These are phyloP conservation scores for Cinclus cinclus DNA, from an alignment of 2,113 vertebrate genomes.

Conservation along the genomic window DNA sequence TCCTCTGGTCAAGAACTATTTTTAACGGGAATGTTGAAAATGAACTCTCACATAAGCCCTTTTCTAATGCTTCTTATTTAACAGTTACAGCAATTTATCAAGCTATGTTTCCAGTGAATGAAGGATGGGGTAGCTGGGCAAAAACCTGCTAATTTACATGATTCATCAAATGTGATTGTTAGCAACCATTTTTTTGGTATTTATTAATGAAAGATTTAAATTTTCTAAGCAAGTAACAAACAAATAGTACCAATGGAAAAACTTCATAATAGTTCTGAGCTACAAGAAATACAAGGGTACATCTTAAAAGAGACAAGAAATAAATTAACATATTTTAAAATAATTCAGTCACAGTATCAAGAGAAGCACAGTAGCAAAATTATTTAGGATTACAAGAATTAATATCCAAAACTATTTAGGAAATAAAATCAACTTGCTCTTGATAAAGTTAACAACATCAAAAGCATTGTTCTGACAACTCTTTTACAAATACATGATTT, in stretches of 20 bases:
- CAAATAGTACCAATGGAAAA: constrained; percentile 37
- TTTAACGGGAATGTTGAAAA: constrained; percentile 60
- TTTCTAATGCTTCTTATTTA: constrained; percentile 62
- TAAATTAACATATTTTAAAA: constrained; percentile 19
- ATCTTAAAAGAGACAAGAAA: constrained; percentile 39
- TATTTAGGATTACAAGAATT: constrained; percentile 55
- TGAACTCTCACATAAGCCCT: constrained; percentile 58
- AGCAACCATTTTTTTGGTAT: neutral
- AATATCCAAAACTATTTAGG: constrained; percentile 48
- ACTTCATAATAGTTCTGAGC: neutral
- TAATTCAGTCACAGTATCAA: constrained; percentile 6
- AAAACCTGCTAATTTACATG: constrained; percentile 8
- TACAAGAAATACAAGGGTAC: constrained; percentile 18
- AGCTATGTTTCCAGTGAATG: constrained; percentile 46
- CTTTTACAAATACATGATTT: constrained; percentile 28
- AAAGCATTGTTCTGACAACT: constrained; percentile 55
- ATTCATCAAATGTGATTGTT: constrained; percentile 2
- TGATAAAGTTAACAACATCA: constrained; percentile 50
- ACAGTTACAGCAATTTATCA: constrained; percentile 57
- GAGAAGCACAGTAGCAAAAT: constrained; percentile 50
- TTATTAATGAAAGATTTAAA: constrained; percentile 26
- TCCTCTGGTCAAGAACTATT: constrained; percentile 77
- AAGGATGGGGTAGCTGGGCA: neutral
- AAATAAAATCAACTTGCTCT: constrained; percentile 67
- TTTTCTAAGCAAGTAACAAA: constrained; percentile 25